Base-by-base conservation (phyloP, 1,140 invertebrate species). In the Diorhabda sublineata region DNA sequence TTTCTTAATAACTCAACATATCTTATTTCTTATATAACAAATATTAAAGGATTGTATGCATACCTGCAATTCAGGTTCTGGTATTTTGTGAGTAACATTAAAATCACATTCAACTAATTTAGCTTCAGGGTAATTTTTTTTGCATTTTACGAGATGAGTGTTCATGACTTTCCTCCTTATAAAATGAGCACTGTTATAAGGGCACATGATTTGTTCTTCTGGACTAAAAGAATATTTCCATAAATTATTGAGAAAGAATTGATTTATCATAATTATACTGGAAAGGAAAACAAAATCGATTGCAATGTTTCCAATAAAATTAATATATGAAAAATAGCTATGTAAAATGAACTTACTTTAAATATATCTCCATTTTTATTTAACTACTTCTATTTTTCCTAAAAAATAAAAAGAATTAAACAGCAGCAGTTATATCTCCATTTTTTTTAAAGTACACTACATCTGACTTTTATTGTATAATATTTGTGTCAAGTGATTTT, bases 101-200 rank as follows among this genome's bases (percentile, higher is more conserved):
- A 71, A 71, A 58, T 71, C 67, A 44, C 70, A 71, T 9, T 44
- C 52, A 3, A 71, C 67, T 42, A 71, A 61, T 58, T 69, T 69
- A 2, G 64, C 45, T 11, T 66, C 63, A 2, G 63, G 63, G 42
- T 69, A 66, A 71, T 61, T 66, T 62, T 62, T 68, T 68, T 61
- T 68, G 61, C 70, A 71, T 58, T 66, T 71, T 2, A 69, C 67
- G n/a, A 71, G 63, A 66, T 71, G 70, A 45, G 47, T 52, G 3
- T 59, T 43, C 67, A 71, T 69, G 7, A 61, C 45, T 41, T 65
- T 60, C 63, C 63, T 61, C n/a, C 58, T 41, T 43, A 71, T 71
- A 26, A 58, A 47, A 42, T 71, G 70, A 8, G 70, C 42, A 8
- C 26, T 45, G 52, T 71, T 66, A 42, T 71, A 71, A 5, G 70